phyloP scores from a whole-genome alignment of 2,888 invertebrate species.

The Thysanoteuthis rhombus region DNA sequence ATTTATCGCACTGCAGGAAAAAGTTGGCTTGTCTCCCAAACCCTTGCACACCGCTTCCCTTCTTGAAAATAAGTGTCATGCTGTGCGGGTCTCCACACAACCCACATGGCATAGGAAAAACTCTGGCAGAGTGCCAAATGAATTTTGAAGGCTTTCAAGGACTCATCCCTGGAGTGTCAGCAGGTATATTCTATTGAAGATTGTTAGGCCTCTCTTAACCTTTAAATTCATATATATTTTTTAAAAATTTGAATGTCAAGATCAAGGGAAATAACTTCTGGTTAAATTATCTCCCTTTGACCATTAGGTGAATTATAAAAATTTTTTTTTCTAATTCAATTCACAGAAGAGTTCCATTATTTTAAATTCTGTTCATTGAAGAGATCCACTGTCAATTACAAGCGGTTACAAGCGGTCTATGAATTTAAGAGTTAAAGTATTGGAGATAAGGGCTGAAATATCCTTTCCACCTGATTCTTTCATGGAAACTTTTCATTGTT shows the following conservation, averaged over 20 bases:
- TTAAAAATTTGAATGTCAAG: no score
- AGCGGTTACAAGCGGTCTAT: no score
- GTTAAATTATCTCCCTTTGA: no score
- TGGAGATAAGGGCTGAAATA: slow-evolving; percentile 14
- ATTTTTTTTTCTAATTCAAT: no score
- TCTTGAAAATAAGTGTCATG: slow-evolving; percentile 27
- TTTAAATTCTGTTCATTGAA: no score
- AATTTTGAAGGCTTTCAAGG: slow-evolving; percentile 29
- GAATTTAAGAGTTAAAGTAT: no score
- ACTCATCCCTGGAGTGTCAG: slow-evolving; percentile 29
- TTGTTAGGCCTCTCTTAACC: slow-evolving; percentile 28
- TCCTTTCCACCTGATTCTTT: neutral
- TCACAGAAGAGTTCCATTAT: no score
- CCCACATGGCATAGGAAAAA: slow-evolving; percentile 29
- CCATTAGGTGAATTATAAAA: no score
- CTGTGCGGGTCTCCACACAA: slow-evolving; percentile 30
- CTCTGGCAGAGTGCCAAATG: slow-evolving; percentile 29
- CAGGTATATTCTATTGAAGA: slow-evolving; percentile 28
- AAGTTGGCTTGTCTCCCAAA: slow-evolving; percentile 29
- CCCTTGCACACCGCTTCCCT: slow-evolving; percentile 25
- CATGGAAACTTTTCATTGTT: neutral
- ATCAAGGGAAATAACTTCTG: no score
- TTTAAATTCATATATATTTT: no score
- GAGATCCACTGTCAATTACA: no score
- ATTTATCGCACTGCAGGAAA: slow-evolving; percentile 29